Conservation (phyloP, 2,113 vertebrate species). For the Chloroceryle aenea region DNA sequence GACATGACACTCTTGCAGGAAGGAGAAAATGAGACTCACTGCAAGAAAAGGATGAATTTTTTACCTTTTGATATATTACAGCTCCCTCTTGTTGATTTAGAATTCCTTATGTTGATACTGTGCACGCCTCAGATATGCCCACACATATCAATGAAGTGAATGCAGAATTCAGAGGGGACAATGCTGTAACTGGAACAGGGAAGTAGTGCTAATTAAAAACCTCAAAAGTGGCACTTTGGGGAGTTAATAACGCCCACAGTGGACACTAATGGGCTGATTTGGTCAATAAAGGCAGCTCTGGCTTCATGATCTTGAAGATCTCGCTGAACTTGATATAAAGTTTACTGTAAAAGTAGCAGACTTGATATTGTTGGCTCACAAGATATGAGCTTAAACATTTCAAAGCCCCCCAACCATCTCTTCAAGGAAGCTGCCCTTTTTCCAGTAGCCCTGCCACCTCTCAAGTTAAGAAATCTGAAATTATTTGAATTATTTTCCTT, state of each 20-base stretch:
- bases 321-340: not conserved
- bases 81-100: not conserved
- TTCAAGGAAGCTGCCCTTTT: not conserved
- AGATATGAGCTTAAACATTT: not conserved
- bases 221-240: not conserved
- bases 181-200: fast-evolving
- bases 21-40: not conserved
- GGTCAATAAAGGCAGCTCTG: not conserved
- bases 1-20: fast-evolving
- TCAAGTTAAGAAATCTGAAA: not conserved
- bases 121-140: fast-evolving
- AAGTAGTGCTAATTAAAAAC: not conserved
- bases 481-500: not conserved
- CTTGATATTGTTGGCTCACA: no score
- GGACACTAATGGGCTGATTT: not conserved
- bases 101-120: not conserved
- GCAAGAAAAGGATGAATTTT: not conserved
- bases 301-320: not conserved
- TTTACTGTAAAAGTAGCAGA: not conserved
- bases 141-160: not conserved
- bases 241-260: not conserved
- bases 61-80: not conserved
- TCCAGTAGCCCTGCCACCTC: fast-evolving
- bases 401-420: not conserved
- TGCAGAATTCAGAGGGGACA: not conserved